Percentiles rank a stretch among this genome's conserved stretches.
phyloP scores from a whole-genome alignment of 2,113 vertebrate species.

The Nymphicus hollandicus region DNA sequence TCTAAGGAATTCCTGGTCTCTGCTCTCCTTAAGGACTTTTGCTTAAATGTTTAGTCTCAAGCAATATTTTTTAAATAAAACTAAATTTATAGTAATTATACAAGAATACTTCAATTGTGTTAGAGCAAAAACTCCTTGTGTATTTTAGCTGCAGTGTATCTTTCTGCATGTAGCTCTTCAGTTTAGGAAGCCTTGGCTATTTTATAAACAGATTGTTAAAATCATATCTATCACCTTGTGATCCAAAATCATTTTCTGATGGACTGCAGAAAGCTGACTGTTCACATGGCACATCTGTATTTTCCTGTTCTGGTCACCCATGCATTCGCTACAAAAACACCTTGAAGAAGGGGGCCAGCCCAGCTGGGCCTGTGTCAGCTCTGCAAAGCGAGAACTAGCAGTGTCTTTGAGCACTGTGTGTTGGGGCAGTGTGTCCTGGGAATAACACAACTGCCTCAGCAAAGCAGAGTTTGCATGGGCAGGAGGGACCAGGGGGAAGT shows the following conservation, averaged over 20 bases:
- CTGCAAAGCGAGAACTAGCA: neutral
- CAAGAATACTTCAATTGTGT: neutral
- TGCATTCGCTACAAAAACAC: neutral
- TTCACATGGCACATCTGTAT: rapidly evolving
- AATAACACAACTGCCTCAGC: neutral
- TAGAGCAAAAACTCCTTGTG: neutral
- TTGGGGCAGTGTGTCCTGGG: neutral
- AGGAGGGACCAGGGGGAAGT: neutral
- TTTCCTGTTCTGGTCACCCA: neutral
- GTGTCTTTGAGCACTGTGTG: neutral
- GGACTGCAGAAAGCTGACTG: neutral
- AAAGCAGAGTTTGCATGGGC: neutral
- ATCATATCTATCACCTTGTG: neutral
- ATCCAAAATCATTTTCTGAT: neutral
- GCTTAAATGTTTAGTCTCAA: neutral
- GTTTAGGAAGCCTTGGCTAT: neutral
- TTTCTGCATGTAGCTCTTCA: neutral
- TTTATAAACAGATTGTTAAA: neutral
- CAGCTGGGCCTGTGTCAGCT: neutral
- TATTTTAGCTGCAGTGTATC: neutral
- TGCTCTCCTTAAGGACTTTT: neutral
- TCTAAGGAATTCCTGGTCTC: neutral
- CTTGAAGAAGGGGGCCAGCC: neutral
- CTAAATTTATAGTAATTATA: neutral
- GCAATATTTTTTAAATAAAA: neutral